A percentile compares a stretch with the other conserved stretches of the same genome.
Evolutionary conservation across 2,797 vertebrate genomes (phyloP).

Genomic region (Octomys mimax): DNA sequence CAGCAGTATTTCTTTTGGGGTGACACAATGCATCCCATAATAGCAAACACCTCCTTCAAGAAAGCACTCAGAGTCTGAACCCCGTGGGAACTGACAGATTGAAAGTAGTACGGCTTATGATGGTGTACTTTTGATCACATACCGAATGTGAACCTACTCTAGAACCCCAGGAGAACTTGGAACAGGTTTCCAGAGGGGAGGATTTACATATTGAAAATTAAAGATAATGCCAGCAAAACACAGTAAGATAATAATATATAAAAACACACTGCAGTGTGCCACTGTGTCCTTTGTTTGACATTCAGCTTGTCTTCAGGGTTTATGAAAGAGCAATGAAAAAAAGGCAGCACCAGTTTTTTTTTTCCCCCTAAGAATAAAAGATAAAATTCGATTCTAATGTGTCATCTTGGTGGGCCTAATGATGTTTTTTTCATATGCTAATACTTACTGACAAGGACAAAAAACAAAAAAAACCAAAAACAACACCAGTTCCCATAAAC

Average conservation of each 20-base stretch:
- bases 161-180: not conserved
- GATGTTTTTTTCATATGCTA: constrained; percentile 66
- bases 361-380: constrained; percentile 53
- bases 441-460: constrained; percentile 57
- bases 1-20: not conserved
- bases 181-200: not conserved
- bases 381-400: constrained; percentile 32
- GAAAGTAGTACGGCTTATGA: not conserved
- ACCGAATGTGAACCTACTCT: constrained; percentile 16
- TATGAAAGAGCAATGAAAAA: constrained; percentile 40
- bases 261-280: not conserved
- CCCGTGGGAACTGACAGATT: not conserved
- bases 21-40: not conserved
- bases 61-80: not conserved
- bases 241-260: not conserved
- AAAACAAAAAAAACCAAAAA: not conserved
- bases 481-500: not conserved
- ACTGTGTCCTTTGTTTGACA: constrained; percentile 34
- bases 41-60: not conserved
- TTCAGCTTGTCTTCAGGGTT: constrained; percentile 63
- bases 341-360: constrained; percentile 50
- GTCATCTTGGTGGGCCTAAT: constrained; percentile 10
- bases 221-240: constrained; percentile 22
- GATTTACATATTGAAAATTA: not conserved
- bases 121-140: not conserved